Evolutionary conservation across 2,113 vertebrate genomes (phyloP).

Genomic region (Erinaceus europaeus): DNA sequence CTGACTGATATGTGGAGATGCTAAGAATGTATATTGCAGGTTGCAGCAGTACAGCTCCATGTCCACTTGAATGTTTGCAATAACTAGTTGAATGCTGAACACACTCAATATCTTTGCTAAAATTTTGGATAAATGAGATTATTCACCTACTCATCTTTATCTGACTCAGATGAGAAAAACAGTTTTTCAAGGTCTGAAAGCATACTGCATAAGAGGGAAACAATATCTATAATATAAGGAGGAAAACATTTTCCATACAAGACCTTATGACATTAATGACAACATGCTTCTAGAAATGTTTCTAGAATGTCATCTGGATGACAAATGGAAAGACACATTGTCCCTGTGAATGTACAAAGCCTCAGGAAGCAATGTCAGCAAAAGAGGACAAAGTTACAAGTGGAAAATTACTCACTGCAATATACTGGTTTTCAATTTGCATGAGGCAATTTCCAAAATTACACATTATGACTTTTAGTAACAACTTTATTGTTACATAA

Average conservation of each 20-base stretch:
- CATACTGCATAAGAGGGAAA: background rate
- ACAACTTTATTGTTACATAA: conserved; percentile 11
- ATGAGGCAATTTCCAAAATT: conserved; percentile 36
- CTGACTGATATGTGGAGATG: background rate
- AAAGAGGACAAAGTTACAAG: conserved; percentile 12
- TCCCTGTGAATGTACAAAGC: background rate
- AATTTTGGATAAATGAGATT: background rate
- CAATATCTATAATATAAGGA: background rate
- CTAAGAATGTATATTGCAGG: background rate
- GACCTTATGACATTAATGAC: background rate
- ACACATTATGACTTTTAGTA: background rate
- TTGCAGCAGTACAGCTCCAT: background rate
- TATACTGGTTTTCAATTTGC: background rate
- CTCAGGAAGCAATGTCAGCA: conserved; percentile 15
- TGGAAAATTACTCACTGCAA: conserved; percentile 25
- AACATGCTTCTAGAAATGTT: conserved; percentile 27
- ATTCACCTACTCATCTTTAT: background rate
- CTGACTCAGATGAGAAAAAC: background rate
- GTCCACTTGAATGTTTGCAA: background rate
- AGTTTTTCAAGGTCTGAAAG: background rate
- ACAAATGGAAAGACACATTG: conserved; percentile 14
- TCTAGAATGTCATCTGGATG: conserved; percentile 2
- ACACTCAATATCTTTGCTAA: background rate
- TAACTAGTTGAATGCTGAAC: background rate
- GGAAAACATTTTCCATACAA: background rate